Evolutionary conservation across 1,140 invertebrate genomes (phyloP).

Genomic region (Hycleus cichorii): DNA sequence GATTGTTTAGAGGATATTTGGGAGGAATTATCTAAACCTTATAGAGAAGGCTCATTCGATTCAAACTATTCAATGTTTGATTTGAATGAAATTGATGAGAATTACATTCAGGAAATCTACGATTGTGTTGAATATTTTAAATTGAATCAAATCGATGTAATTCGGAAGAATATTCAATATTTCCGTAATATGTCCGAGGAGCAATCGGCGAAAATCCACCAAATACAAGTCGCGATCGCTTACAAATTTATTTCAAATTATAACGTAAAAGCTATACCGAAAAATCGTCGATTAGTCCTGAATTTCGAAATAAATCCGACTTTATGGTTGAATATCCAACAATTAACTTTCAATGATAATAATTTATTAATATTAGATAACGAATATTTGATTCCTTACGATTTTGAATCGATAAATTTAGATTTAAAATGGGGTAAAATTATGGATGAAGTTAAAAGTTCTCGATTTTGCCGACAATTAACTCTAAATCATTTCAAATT

Average conservation of each 20-base stretch:
- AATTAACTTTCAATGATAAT: too few relatives aligned
- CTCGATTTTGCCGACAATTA: slow-evolving; percentile 18
- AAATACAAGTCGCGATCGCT: slow-evolving; percentile 14
- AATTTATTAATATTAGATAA: neutral
- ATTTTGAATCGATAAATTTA: slow-evolving; percentile 5
- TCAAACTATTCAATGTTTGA: slow-evolving; percentile 50
- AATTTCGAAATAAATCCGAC: slow-evolving; percentile 4
- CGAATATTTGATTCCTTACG: slow-evolving; percentile 3
- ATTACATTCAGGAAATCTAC: slow-evolving; percentile 62
- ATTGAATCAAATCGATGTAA: slow-evolving; percentile 54
- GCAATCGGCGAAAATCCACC: slow-evolving; percentile 25
- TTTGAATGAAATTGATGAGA: slow-evolving; percentile 51
- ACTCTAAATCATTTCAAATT: slow-evolving; percentile 8
- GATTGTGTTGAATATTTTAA: slow-evolving; percentile 57
- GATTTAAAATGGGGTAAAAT: slow-evolving; percentile 17
- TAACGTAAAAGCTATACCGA: slow-evolving; percentile 20
- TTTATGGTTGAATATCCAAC: too few relatives aligned
- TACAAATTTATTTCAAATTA: slow-evolving; percentile 25
- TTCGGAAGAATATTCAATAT: slow-evolving; percentile 54
- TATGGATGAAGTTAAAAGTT: slow-evolving; percentile 17
- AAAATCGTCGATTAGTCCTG: slow-evolving; percentile 16
- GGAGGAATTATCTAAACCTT: slow-evolving; percentile 44
- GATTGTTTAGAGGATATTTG: slow-evolving; percentile 42
- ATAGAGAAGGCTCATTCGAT: slow-evolving; percentile 35
- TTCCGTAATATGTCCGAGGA: slow-evolving; percentile 47